A percentile compares a stretch with the other conserved stretches of the same genome.
Conservation (phyloP, 2,113 vertebrate genomes). For the Poicephalus meyeri region DNA sequence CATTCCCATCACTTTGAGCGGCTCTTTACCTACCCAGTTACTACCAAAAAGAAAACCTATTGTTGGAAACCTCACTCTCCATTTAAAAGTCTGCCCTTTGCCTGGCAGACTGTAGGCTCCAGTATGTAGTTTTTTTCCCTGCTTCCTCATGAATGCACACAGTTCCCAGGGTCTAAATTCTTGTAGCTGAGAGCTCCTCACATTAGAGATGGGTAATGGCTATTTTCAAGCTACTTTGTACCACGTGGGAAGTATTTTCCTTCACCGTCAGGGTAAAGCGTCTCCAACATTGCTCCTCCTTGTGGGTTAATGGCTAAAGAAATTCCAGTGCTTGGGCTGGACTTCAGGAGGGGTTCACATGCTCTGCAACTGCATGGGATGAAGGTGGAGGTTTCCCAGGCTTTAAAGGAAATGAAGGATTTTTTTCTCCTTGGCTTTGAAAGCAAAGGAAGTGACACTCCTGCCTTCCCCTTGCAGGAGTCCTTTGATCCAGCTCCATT, state of each 20-base stretch:
- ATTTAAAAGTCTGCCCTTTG: neutral
- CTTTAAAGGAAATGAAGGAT: neutral
- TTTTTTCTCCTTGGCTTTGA: neutral
- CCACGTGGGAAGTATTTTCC: neutral
- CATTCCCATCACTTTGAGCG: neutral
- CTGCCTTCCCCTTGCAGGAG: neutral
- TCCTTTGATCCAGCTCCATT: conserved; percentile 13
- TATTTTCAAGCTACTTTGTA: neutral
- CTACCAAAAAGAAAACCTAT: neutral
- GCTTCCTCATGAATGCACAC: neutral
- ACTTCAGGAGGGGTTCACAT: neutral
- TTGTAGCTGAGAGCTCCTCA: neutral
- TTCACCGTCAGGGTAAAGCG: neutral
- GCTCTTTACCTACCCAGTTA: neutral
- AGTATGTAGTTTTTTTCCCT: neutral
- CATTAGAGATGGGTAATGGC: neutral
- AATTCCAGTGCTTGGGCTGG: neutral
- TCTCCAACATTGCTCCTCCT: neutral
- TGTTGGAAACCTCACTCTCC: neutral
- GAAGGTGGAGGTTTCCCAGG: neutral
- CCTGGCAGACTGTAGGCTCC: neutral
- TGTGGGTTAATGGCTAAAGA: neutral
- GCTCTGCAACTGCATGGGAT: neutral
- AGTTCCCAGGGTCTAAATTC: neutral
- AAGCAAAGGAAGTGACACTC: neutral